phyloP scores from a whole-genome alignment of 2,797 vertebrate species.

The Macrochelys suwanniensis region DNA sequence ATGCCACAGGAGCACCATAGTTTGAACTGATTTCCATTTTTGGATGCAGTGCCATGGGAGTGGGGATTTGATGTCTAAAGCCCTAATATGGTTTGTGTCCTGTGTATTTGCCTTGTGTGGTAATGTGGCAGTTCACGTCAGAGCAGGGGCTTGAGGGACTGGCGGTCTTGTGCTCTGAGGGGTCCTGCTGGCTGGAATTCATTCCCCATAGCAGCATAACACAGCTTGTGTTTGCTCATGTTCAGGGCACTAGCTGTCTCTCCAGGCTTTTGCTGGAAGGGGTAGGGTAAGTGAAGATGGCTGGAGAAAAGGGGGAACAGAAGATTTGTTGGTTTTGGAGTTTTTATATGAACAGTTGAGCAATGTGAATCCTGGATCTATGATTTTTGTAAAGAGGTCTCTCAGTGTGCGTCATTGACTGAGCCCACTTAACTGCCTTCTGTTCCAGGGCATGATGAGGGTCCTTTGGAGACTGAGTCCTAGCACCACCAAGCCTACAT shows the following conservation, averaged over 20 bases:
- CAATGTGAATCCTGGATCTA: not conserved
- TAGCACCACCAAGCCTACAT: not conserved
- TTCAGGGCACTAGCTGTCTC: not conserved
- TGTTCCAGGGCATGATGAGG: conserved; percentile 58
- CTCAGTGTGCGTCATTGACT: not conserved
- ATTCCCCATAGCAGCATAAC: not conserved
- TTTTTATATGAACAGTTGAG: not conserved
- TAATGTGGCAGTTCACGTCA: not conserved
- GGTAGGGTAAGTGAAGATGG: not conserved
- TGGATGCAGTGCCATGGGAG: not conserved
- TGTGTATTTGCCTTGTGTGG: not conserved
- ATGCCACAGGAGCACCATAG: too few relatives aligned
- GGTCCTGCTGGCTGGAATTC: not conserved
- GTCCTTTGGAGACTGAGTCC: conserved; percentile 40
- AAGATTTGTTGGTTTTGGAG: not conserved
- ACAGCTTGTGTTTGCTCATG: not conserved
- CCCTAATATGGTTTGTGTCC: not conserved
- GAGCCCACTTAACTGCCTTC: conserved; percentile 20
- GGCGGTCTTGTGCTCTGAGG: not conserved
- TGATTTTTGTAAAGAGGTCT: not conserved
- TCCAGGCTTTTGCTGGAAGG: not conserved
- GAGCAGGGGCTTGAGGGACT: not conserved
- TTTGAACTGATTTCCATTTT: not conserved
- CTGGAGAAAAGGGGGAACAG: not conserved
- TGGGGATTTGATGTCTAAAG: not conserved